Conservation (phyloP, 2,888 invertebrate species). For the Baronia brevicornis region DNA sequence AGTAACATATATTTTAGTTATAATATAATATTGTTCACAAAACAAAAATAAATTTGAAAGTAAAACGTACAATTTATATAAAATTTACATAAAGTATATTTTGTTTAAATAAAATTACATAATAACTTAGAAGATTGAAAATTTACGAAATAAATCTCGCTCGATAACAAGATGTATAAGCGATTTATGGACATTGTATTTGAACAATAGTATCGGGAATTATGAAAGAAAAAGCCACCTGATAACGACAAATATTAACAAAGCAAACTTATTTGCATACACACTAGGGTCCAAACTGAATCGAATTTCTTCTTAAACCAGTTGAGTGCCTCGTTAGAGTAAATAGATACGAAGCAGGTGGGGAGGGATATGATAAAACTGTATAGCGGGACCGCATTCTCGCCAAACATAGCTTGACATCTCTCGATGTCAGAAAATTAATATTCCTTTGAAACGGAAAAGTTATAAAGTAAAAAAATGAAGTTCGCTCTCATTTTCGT, state of each 20-base stretch:
- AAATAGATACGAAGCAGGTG: slow-evolving; percentile 39
- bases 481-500: slow-evolving; percentile 47
- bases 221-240: slow-evolving; percentile 15
- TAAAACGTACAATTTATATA: too few species aligned
- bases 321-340: slow-evolving; percentile 40
- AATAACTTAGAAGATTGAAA: slow-evolving; percentile 9
- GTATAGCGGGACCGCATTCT: slow-evolving; percentile 42
- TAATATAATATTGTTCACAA: too few species aligned
- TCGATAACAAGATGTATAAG: slow-evolving; percentile 4
- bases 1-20: too few species aligned
- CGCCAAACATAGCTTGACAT: slow-evolving; percentile 66
- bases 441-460: slow-evolving; percentile 28
- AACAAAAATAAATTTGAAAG: too few species aligned
- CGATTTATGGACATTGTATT: slow-evolving; percentile 4
- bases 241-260: slow-evolving; percentile 22
- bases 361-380: slow-evolving; percentile 69
- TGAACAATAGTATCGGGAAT: slow-evolving; percentile 10
- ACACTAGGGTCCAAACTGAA: slow-evolving; percentile 48
- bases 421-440: slow-evolving; percentile 58
- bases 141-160: slow-evolving; percentile 4
- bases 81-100: too few species aligned
- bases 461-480: slow-evolving; percentile 38
- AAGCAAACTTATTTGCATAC: slow-evolving; percentile 39
- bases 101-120: too few species aligned
- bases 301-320: slow-evolving; percentile 52